Percentiles rank a stretch among this genome's conserved stretches.
phyloP scores from a whole-genome alignment of 2,113 vertebrate genomes.

The Phalacrocorax carbo region DNA sequence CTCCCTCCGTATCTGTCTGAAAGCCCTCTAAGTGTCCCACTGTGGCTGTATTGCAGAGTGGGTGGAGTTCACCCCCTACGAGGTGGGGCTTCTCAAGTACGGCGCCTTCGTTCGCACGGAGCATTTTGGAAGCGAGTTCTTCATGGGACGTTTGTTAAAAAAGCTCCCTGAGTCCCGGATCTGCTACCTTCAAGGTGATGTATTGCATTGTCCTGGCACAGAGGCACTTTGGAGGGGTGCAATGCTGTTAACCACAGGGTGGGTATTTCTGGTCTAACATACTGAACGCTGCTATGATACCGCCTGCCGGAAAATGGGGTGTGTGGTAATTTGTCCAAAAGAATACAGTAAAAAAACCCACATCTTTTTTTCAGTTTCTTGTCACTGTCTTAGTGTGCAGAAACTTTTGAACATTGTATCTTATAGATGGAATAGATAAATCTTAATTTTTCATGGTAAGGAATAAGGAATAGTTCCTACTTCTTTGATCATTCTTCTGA shows the following conservation, averaged over 20 bases:
- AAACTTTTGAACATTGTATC: neutral
- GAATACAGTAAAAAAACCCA: neutral
- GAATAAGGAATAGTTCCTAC: neutral
- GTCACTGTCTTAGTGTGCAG: neutral
- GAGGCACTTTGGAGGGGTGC: neutral
- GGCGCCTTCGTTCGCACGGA: slow-evolving; percentile 67
- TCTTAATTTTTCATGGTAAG: neutral
- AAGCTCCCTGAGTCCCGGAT: slow-evolving; percentile 68
- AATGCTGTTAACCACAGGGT: neutral
- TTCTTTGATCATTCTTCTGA: neutral
- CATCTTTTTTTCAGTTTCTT: neutral
- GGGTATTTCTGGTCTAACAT: neutral
- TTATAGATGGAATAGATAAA: neutral
- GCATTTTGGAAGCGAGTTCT: slow-evolving; percentile 76
- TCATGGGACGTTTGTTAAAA: slow-evolving; percentile 75
- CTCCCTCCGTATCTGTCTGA: rapidly evolving
- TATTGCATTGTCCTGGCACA: neutral
- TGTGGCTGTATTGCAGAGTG: slow-evolving; percentile 69
- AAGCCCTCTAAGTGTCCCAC: neutral
- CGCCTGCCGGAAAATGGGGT: neutral
- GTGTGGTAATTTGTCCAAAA: neutral
- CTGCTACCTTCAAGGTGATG: slow-evolving; percentile 77
- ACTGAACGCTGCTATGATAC: rapidly evolving
- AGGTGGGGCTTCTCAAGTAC: slow-evolving; percentile 76
- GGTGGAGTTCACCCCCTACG: slow-evolving; percentile 80